Percentiles rank a stretch among this genome's conserved stretches.
phyloP scores from a whole-genome alignment of 2,113 vertebrate genomes.

The Ellobius talpinus region DNA sequence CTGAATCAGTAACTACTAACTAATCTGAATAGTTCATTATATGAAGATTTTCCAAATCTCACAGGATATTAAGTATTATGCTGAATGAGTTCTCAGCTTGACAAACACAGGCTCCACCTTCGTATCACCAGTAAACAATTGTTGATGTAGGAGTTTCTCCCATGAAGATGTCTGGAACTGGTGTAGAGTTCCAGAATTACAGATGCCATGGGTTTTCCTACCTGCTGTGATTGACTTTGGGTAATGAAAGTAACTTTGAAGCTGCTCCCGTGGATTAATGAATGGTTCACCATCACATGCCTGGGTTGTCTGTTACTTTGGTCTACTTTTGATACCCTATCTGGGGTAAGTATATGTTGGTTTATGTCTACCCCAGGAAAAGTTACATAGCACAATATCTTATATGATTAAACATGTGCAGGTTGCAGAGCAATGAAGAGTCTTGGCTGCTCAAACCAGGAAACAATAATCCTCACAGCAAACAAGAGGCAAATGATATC shows the following conservation, averaged over 20 bases:
- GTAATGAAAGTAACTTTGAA: neutral
- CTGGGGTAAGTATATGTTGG: neutral
- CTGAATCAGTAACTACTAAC: neutral
- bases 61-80: neutral
- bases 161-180: neutral
- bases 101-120: neutral
- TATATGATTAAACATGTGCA: neutral
- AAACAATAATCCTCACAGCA: neutral
- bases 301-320: neutral
- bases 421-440: neutral
- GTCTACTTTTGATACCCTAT: neutral
- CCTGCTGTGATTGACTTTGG: accelerated
- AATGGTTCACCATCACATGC: neutral
- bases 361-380: neutral
- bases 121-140: neutral
- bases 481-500: too few relatives aligned
- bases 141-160: neutral
- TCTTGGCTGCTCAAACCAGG: neutral
- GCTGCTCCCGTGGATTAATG: neutral
- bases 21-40: neutral
- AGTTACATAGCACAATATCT: neutral
- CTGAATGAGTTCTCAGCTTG: neutral
- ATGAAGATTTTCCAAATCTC: neutral
- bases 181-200: neutral
- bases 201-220: neutral